Evolutionary conservation across 2,797 vertebrate genomes (phyloP).

Genomic region (Apogon hyalosoma): DNA sequence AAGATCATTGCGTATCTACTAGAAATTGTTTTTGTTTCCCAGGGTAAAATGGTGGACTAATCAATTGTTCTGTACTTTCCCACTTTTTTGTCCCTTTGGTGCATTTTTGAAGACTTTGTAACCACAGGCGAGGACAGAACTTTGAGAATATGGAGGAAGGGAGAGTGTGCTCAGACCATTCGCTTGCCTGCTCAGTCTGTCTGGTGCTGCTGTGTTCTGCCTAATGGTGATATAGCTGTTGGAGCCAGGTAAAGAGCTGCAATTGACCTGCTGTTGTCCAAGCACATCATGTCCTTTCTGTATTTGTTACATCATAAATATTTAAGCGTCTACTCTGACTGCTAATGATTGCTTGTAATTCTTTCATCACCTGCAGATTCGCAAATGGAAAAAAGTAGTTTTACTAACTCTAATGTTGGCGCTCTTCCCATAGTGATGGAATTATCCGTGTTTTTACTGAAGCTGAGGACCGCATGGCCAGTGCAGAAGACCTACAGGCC

Average conservation of each 20-base stretch:
- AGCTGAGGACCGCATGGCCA: slow-evolving; percentile 89
- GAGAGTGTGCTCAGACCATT: slow-evolving; percentile 94
- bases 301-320: slow-evolving; percentile 15
- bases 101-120: slow-evolving; percentile 87
- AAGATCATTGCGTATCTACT: too few species aligned
- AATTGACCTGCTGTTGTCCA: not conserved
- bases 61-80: too few species aligned
- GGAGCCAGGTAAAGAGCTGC: slow-evolving; percentile 90
- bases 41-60: not conserved
- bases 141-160: slow-evolving; percentile 92
- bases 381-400: not conserved
- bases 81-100: not conserved
- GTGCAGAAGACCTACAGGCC: slow-evolving; percentile 89
- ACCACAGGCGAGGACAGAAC: slow-evolving; percentile 95
- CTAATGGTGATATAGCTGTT: slow-evolving; percentile 93
- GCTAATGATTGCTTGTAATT: not conserved
- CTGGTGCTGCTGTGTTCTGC: slow-evolving; percentile 96
- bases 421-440: slow-evolving; percentile 87
- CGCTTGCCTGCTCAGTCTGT: slow-evolving; percentile 94
- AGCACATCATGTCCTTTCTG: not conserved
- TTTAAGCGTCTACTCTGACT: not conserved
- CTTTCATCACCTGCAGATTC: not conserved
- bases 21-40: not conserved
- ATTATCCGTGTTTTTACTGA: slow-evolving; percentile 95
- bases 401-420: slow-evolving; percentile 9